These are phyloP conservation scores for Norana najaformis DNA, from an alignment of 2,888 invertebrate species.

Conservation along the genomic window DNA sequence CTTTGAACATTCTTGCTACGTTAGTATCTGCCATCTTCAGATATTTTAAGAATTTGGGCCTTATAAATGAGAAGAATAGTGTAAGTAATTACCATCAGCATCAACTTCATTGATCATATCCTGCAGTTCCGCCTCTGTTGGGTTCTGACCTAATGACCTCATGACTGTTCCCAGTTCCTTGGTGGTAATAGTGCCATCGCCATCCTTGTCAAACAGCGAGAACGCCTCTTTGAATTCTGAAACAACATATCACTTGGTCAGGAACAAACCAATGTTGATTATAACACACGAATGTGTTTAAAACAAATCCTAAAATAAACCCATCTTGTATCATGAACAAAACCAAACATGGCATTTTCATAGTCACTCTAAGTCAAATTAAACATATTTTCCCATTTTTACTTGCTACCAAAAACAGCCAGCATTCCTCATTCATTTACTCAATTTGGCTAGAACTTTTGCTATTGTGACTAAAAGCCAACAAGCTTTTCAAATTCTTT, in stretches of 20 bases:
- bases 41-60: too few relatives aligned
- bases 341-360: too few relatives aligned
- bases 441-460: neutral
- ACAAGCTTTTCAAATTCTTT: neutral
- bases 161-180: constrained; percentile 99
- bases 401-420: neutral
- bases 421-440: neutral
- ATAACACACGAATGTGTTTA: too few relatives aligned
- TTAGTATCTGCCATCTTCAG: neutral
- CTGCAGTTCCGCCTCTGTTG: constrained; percentile 98
- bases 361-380: neutral
- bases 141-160: constrained; percentile 97
- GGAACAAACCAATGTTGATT: too few relatives aligned
- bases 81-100: constrained; percentile 71
- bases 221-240: constrained; percentile 98
- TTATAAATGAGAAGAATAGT: neutral
- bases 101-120: constrained; percentile 99
- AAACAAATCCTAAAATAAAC: too few relatives aligned
- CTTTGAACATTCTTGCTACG: neutral
- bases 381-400: neutral
- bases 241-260: neutral
- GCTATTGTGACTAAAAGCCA: neutral
- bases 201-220: constrained; percentile 99
- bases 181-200: constrained; percentile 98
- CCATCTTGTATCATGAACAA: too few relatives aligned